Conservation (phyloP, 2,888 invertebrate genomes). For the Acronicta psi region DNA sequence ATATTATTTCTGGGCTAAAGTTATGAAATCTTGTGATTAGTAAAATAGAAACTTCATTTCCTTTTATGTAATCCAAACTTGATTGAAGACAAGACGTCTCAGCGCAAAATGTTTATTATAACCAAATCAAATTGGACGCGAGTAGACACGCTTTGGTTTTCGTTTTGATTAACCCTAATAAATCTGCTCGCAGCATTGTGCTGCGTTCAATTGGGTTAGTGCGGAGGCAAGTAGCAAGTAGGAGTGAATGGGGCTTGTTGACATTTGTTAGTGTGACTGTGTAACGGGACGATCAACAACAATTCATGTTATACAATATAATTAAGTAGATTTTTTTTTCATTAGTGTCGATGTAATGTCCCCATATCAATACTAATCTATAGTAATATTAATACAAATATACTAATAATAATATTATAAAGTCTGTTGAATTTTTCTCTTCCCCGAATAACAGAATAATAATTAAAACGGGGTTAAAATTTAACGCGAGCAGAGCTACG, state of each 20-base stretch:
- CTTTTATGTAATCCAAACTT: slow-evolving; percentile 9
- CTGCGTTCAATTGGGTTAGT: slow-evolving; percentile 48
- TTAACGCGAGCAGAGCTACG: too few species aligned
- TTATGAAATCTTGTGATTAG: not conserved
- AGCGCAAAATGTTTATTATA: slow-evolving; percentile 66
- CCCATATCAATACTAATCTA: too few species aligned
- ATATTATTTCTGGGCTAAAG: too few species aligned
- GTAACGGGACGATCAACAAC: not conserved
- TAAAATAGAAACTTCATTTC: slow-evolving; percentile 11
- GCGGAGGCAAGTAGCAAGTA: slow-evolving; percentile 29
- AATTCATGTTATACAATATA: too few species aligned
- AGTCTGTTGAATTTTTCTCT: too few species aligned
- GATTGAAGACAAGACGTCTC: slow-evolving; percentile 27
- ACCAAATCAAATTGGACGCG: slow-evolving; percentile 63
- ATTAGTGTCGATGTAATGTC: too few species aligned
- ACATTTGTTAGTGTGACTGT: slow-evolving; percentile 17
- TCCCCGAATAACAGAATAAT: too few species aligned
- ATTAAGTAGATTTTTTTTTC: too few species aligned
- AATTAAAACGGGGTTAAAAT: too few species aligned
- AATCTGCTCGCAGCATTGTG: slow-evolving; percentile 60
- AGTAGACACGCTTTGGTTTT: slow-evolving; percentile 61
- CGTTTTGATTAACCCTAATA: slow-evolving; percentile 74
- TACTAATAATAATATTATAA: too few species aligned
- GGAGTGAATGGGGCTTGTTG: slow-evolving; percentile 47
- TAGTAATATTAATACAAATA: too few species aligned